These are phyloP conservation scores for Drosophila auraria DNA, from an alignment of 1,140 invertebrate genomes.

Conservation along the genomic window DNA sequence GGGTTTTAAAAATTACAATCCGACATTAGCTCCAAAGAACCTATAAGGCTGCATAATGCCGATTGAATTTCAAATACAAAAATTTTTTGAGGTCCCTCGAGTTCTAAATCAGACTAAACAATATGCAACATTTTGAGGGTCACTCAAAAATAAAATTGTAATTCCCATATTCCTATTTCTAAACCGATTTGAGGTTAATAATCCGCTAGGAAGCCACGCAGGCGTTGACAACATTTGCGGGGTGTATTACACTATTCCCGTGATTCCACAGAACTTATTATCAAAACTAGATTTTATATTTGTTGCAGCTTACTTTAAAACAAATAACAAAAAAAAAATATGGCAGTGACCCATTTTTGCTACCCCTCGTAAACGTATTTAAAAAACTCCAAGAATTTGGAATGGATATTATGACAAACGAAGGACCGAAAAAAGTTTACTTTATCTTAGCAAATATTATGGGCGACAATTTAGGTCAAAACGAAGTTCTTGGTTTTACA, in stretches of 20 bases:
- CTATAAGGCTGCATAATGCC: background rate
- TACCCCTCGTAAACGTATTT: conserved; percentile 2
- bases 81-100: background rate
- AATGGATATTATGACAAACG: background rate
- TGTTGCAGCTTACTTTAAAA: conserved; percentile 3
- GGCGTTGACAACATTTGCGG: background rate
- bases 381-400: background rate
- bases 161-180: background rate
- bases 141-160: background rate
- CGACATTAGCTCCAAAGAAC: background rate
- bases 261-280: background rate
- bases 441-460: conserved; percentile 2
- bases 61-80: background rate
- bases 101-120: background rate
- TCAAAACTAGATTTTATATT: conserved; percentile 3
- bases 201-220: conserved; percentile 8
- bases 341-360: background rate
- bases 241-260: conserved; percentile 2
- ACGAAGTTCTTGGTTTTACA: conserved; percentile 3
- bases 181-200: conserved; percentile 2
- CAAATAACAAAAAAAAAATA: background rate
- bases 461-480: conserved; percentile 3
- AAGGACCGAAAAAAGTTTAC: background rate
- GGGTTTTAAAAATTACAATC: background rate
- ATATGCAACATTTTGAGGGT: background rate